Evolutionary conservation across 2,888 invertebrate species (phyloP).

Genomic region (Pollenia labialis): DNA sequence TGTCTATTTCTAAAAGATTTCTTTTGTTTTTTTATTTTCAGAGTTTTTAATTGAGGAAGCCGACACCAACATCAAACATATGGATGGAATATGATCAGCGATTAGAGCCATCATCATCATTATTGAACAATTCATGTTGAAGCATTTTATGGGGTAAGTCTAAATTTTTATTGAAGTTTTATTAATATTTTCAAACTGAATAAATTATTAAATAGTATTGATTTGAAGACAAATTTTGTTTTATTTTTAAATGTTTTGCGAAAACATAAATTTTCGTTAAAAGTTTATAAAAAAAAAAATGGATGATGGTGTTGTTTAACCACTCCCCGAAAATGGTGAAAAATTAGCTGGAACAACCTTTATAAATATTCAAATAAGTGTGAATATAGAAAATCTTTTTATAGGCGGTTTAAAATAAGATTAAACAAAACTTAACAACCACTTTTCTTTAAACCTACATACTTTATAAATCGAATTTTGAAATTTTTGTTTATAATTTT

Average conservation of each 20-base stretch:
- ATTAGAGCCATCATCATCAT: neutral
- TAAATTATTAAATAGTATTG: conserved; percentile 25
- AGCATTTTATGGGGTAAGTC: conserved; percentile 26
- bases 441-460: too few relatives aligned
- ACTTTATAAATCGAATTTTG: too few relatives aligned
- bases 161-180: conserved; percentile 20
- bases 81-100: neutral
- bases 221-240: neutral
- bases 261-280: conserved; percentile 9
- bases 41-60: conserved; percentile 50
- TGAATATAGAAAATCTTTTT: too few relatives aligned
- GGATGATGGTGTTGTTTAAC: too few relatives aligned
- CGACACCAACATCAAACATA: conserved; percentile 15
- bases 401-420: too few relatives aligned
- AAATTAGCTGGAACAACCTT: too few relatives aligned
- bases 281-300: neutral
- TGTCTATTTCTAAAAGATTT: neutral
- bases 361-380: too few relatives aligned
- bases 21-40: neutral
- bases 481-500: too few relatives aligned
- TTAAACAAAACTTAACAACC: too few relatives aligned
- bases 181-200: conserved; percentile 16
- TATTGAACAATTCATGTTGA: neutral
- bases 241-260: neutral
- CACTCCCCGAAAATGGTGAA: too few relatives aligned